phyloP scores from a whole-genome alignment of 2,113 vertebrate genomes.

The Orcinus orca region DNA sequence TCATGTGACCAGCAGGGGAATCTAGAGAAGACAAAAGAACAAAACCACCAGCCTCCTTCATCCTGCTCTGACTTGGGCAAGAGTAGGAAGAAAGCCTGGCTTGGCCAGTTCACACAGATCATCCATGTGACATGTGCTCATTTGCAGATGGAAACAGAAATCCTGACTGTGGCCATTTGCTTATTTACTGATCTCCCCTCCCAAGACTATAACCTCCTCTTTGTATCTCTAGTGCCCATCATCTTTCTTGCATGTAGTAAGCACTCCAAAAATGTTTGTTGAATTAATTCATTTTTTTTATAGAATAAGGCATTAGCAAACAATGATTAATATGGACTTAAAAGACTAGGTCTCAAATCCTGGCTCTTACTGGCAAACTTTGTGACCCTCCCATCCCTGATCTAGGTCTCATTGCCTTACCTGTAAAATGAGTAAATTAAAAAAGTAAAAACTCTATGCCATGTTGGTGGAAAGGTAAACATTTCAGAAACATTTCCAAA shows the following conservation, averaged over 20 bases:
- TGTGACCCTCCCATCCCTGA: background rate
- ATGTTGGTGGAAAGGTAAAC: background rate
- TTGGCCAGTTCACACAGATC: background rate
- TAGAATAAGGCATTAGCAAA: background rate
- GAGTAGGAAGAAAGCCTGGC: background rate
- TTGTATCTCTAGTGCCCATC: background rate
- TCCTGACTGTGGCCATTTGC: background rate
- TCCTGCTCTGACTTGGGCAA: background rate
- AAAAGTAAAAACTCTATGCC: background rate
- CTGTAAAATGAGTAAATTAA: background rate
- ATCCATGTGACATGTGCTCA: accelerated
- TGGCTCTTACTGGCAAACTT: background rate
- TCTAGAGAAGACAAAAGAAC: background rate
- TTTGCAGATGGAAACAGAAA: background rate
- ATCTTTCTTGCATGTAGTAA: background rate
- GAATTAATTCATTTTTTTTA: background rate
- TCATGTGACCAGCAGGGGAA: background rate
- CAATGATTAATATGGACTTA: background rate
- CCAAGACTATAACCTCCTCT: background rate
- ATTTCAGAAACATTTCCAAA: background rate
- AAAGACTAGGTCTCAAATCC: background rate
- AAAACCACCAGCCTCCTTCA: background rate
- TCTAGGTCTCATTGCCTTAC: background rate
- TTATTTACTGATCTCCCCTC: background rate
- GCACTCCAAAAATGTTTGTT: background rate